These are phyloP conservation scores for Cervus canadensis DNA, from an alignment of 2,113 vertebrate genomes.

Conservation along the genomic window DNA sequence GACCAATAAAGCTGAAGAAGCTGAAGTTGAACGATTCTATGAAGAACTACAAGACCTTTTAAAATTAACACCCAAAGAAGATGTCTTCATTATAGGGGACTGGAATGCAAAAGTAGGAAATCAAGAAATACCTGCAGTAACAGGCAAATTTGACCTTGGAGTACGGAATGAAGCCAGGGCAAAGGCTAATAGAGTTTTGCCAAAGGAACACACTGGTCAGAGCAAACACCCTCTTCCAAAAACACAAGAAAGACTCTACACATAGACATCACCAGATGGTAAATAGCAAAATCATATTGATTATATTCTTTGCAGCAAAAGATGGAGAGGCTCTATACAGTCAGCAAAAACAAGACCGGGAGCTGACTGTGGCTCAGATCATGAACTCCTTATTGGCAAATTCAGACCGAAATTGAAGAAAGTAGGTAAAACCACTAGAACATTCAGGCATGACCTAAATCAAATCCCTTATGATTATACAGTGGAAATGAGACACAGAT, in stretches of 20 bases:
- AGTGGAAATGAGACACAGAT: not conserved
- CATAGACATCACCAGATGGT: not conserved
- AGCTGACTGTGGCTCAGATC: not conserved
- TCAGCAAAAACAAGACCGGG: not conserved
- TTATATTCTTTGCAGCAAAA: not conserved
- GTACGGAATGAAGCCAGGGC: not conserved
- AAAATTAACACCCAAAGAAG: not conserved
- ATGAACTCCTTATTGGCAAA: not conserved
- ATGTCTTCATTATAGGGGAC: not conserved
- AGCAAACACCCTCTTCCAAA: not conserved
- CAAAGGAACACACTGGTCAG: not conserved
- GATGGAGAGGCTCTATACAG: not conserved
- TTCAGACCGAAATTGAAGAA: not conserved
- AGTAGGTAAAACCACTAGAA: not conserved
- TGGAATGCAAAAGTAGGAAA: not conserved
- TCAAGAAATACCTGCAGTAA: not conserved
- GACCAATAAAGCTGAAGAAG: not conserved
- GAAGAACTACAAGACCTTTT: not conserved
- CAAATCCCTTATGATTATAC: not conserved
- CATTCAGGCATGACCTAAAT: not conserved
- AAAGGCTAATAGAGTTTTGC: not conserved
- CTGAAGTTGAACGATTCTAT: rapidly evolving
- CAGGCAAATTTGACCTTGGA: not conserved
- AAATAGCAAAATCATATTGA: not conserved
- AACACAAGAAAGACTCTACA: not conserved